Conservation (phyloP, 2,888 invertebrate genomes). For the Gnatocerus cornutus region DNA sequence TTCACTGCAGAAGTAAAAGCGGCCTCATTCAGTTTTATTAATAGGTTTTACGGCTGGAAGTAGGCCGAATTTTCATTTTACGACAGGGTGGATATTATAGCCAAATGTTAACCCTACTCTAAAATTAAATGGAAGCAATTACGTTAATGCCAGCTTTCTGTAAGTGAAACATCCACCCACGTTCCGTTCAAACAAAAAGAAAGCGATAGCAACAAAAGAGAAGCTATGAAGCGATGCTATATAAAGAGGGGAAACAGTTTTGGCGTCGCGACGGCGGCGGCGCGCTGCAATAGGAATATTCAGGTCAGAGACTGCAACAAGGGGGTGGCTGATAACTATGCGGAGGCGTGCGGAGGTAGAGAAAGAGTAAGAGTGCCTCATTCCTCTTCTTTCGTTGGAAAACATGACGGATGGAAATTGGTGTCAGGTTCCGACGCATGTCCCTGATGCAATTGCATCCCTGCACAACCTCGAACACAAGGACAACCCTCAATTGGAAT, state of each 20-base stretch:
- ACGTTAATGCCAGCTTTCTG: conserved; percentile 32
- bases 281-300: conserved; percentile 58
- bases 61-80: conserved; percentile 26
- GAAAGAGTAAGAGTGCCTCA: conserved; percentile 8
- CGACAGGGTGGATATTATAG: conserved; percentile 12
- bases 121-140: conserved; percentile 38
- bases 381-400: conserved; percentile 9
- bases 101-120: conserved; percentile 10
- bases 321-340: conserved; percentile 45
- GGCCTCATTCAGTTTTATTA: conserved; percentile 26
- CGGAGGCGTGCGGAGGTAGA: conserved; percentile 20
- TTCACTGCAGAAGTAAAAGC: neutral
- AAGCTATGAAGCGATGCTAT: conserved; percentile 37
- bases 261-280: conserved; percentile 58
- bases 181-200: conserved; percentile 29
- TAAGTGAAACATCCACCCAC: conserved; percentile 30
- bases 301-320: conserved; percentile 59
- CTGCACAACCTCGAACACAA: conserved; percentile 45
- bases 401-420: conserved; percentile 5
- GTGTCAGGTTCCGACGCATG: conserved; percentile 33
- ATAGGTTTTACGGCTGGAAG: conserved; percentile 37
- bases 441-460: conserved; percentile 32
- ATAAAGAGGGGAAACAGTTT: conserved; percentile 45
- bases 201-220: conserved; percentile 28
- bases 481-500: conserved; percentile 28